phyloP scores from a whole-genome alignment of 92 coral and sea anemone species.

The Anthopleura xanthogrammica region DNA sequence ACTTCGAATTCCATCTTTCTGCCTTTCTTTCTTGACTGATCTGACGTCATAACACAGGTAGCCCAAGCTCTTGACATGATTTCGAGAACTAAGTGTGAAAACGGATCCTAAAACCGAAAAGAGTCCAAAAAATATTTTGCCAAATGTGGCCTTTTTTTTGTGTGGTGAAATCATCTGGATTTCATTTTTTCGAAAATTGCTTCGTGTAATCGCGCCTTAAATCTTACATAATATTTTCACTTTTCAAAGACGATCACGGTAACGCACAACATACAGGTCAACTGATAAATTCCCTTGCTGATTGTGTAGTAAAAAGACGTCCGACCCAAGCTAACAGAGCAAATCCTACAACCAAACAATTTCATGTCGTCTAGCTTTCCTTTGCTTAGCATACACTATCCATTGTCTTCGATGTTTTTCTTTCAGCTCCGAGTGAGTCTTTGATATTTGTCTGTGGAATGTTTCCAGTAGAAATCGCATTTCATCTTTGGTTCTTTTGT shows the following conservation, averaged over 20 bases:
- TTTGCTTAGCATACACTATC: constrained; percentile 9
- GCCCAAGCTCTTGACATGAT: neutral
- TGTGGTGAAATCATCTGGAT: too few relatives aligned
- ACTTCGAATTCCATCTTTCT: too few relatives aligned
- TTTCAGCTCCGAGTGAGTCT: constrained; percentile 37
- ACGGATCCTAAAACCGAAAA: neutral
- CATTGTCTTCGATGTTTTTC: constrained; percentile 34
- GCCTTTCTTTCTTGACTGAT: neutral
- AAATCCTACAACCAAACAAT: constrained; percentile 18
- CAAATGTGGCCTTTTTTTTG: too few relatives aligned
- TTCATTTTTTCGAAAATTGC: too few relatives aligned
- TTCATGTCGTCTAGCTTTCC: constrained; percentile 10
- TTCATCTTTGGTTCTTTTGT: constrained; percentile 30
- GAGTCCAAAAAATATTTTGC: too few relatives aligned
- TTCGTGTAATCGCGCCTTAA: too few relatives aligned
- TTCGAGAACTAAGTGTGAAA: neutral
- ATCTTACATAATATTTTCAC: too few relatives aligned
- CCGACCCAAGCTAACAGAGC: neutral
- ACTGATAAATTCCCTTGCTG: too few relatives aligned
- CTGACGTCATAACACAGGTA: constrained; percentile 1
- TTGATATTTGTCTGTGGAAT: constrained; percentile 36
- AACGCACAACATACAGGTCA: too few relatives aligned
- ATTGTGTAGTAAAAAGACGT: neutral
- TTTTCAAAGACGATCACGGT: too few relatives aligned
- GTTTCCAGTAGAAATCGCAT: constrained; percentile 43